phyloP scores from a whole-genome alignment of 2,113 vertebrate species.

The Bambusicola thoracicus region DNA sequence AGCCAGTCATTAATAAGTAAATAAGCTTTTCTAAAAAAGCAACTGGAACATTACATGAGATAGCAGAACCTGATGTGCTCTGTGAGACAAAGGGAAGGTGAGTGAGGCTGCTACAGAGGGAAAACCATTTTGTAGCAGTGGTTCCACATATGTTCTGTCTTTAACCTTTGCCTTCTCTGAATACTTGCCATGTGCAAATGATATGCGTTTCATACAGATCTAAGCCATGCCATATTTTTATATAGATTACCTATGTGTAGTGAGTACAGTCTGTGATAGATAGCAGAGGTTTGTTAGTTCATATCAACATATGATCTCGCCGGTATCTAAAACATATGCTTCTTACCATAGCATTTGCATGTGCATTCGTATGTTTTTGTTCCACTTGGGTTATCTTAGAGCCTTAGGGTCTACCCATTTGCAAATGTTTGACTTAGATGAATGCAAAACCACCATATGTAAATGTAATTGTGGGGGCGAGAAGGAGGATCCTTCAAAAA shows the following conservation, averaged over 20 bases:
- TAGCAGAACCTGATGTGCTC: background rate
- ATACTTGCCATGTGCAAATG: background rate
- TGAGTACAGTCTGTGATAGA: background rate
- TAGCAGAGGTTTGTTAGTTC: slow-evolving; percentile 48
- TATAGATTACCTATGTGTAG: background rate
- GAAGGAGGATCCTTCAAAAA: background rate
- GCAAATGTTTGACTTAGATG: slow-evolving; percentile 53
- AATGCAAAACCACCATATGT: slow-evolving; percentile 10
- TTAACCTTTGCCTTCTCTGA: slow-evolving; percentile 2
- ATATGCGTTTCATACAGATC: background rate
- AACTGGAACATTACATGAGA: background rate
- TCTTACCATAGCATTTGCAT: slow-evolving; percentile 51
- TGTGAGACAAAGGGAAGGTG: background rate
- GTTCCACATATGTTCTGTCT: background rate
- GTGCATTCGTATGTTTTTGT: slow-evolving; percentile 49
- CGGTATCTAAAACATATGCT: slow-evolving; percentile 53
- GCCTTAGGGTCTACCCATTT: slow-evolving; percentile 42
- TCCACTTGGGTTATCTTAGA: slow-evolving; percentile 45
- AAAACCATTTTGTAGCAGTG: background rate
- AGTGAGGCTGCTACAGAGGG: background rate
- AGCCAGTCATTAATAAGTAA: slow-evolving; percentile 10
- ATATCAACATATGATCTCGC: slow-evolving; percentile 24
- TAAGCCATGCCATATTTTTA: background rate
- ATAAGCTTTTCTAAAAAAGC: background rate
- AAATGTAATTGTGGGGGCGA: slow-evolving; percentile 1